Percentiles rank a stretch among this genome's conserved stretches.
Conservation (phyloP, 2,113 vertebrate species). For the Meleagris gallopavo region DNA sequence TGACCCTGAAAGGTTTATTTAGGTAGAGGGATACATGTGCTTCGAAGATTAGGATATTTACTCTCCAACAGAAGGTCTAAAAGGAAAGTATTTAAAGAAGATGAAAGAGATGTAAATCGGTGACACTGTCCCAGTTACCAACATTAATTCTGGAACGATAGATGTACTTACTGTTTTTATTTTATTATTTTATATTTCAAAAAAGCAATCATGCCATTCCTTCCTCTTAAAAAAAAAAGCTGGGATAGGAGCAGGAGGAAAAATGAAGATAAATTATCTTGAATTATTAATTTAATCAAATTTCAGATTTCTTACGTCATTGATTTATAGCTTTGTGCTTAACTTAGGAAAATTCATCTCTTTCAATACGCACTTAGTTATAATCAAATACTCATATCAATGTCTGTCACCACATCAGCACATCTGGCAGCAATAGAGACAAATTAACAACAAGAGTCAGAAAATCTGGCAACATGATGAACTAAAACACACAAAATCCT, state of each 20-base stretch:
- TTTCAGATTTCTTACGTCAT: conserved; percentile 40
- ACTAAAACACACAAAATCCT: conserved; percentile 76
- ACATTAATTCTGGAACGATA: not conserved
- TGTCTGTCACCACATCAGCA: conserved; percentile 79
- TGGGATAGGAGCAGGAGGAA: not conserved
- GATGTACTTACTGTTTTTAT: not conserved
- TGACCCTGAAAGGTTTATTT: not conserved
- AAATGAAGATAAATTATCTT: not conserved
- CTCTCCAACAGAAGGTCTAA: not conserved
- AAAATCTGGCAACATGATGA: conserved; percentile 84
- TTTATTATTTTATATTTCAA: not conserved
- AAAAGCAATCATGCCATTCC: not conserved
- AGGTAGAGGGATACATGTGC: not conserved
- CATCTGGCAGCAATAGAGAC: conserved; percentile 87
- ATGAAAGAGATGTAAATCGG: not conserved
- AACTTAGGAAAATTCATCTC: conserved; percentile 52
- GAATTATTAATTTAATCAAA: not conserved
- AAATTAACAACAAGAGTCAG: conserved; percentile 81
- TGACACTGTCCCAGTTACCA: not conserved
- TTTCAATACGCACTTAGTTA: conserved; percentile 67
- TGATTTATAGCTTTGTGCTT: conserved; percentile 47
- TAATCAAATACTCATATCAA: conserved; percentile 60
- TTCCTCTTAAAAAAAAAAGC: not conserved
- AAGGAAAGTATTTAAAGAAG: not conserved
- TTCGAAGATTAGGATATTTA: not conserved